These are phyloP conservation scores for Hydropsyche tenuis DNA, from an alignment of 1,140 invertebrate genomes.

Conservation along the genomic window DNA sequence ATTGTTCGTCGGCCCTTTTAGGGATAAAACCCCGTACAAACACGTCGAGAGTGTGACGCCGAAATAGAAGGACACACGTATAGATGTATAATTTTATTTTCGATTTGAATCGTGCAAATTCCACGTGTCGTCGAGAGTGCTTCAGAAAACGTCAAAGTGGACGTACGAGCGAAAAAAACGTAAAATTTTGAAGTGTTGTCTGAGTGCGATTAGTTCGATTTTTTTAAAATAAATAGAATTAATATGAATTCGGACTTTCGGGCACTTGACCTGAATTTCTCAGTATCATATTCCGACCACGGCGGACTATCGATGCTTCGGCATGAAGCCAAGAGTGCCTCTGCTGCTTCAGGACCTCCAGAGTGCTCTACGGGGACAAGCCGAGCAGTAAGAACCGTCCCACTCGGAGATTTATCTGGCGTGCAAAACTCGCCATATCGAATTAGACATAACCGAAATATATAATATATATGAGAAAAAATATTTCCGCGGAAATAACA, in stretches of 20 bases:
- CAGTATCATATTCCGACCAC: constrained; percentile 12
- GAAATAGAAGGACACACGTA: background rate
- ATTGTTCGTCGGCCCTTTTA: constrained; percentile 44
- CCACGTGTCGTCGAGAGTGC: too few relatives aligned
- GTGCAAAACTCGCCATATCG: background rate
- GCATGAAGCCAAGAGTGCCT: constrained; percentile 24
- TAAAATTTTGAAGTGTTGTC: too few relatives aligned
- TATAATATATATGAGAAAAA: background rate
- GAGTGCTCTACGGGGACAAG: constrained; percentile 34
- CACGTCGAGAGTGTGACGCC: background rate
- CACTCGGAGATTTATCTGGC: constrained; percentile 26
- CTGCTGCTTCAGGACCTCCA: constrained; percentile 28
- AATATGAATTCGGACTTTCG: background rate
- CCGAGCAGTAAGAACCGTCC: constrained; percentile 33
- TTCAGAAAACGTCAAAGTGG: too few relatives aligned
- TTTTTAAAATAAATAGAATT: too few relatives aligned
- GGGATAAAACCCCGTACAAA: constrained; percentile 26
- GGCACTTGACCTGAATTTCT: constrained; percentile 27
- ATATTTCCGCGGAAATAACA: constrained; percentile 8
- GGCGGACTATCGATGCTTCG: constrained; percentile 10
- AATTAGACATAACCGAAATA: background rate
- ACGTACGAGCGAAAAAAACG: too few relatives aligned
- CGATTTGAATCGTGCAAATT: background rate
- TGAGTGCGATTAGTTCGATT: too few relatives aligned
- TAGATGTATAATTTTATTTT: background rate